Evolutionary conservation across 64 coral and sea anemone species (phyloP).

Genomic region (Actinia equina): DNA sequence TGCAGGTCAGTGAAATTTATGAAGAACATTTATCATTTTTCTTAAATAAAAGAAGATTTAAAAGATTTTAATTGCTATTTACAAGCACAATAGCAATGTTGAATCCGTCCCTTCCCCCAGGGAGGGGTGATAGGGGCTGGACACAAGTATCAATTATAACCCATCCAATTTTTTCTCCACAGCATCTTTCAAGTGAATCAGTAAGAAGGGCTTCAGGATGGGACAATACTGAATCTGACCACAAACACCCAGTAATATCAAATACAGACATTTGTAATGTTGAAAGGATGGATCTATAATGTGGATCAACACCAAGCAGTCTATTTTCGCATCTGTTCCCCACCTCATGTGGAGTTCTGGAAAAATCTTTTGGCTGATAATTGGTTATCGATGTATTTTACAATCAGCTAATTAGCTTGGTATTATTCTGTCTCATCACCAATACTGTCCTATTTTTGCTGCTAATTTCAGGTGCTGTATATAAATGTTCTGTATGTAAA

Average conservation of each 20-base stretch:
- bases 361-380: too few species aligned
- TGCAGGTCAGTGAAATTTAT: constrained; percentile 8
- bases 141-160: too few species aligned
- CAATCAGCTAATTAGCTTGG: too few species aligned
- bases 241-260: background rate
- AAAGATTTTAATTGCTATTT: too few species aligned
- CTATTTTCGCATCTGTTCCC: too few species aligned
- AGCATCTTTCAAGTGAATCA: background rate
- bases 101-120: background rate
- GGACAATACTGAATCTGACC: background rate
- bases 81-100: too few species aligned
- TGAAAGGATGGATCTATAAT: background rate
- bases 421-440: too few species aligned
- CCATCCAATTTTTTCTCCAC: background rate
- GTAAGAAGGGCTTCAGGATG: background rate
- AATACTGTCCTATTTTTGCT: background rate
- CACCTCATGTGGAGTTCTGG: too few species aligned
- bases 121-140: background rate
- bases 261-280: background rate
- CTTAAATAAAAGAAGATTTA: too few species aligned
- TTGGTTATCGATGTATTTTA: too few species aligned
- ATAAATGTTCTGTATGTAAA: background rate
- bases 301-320: background rate
- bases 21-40: too few species aligned
- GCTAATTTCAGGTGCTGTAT: background rate